phyloP scores from a whole-genome alignment of 2,888 invertebrate genomes.

The Drosophila ustulata region DNA sequence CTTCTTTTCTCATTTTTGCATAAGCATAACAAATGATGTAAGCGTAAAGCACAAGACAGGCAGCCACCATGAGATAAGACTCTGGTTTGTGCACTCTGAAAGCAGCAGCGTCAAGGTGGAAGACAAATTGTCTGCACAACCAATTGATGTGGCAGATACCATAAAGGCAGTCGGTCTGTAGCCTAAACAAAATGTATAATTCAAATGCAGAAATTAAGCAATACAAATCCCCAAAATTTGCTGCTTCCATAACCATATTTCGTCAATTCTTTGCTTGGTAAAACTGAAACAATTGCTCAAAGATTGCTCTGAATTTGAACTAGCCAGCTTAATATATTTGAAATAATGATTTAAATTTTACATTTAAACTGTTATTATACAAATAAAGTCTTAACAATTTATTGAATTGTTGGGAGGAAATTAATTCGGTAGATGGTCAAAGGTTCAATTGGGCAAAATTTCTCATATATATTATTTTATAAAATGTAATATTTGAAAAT shows the following conservation, averaged over 20 bases:
- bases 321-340: too few relatives aligned
- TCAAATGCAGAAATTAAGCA: background rate
- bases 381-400: too few relatives aligned
- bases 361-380: too few relatives aligned
- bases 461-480: too few relatives aligned
- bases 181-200: background rate
- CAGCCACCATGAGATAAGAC: constrained; percentile 40
- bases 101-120: constrained; percentile 27
- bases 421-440: too few relatives aligned
- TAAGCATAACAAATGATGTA: constrained; percentile 66
- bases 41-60: constrained; percentile 20
- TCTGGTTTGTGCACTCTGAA: constrained; percentile 9
- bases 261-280: too few relatives aligned
- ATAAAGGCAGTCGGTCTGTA: background rate
- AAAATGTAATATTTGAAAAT: too few relatives aligned
- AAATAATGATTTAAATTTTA: too few relatives aligned
- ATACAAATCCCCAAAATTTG: background rate
- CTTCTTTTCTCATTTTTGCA: constrained; percentile 35
- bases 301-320: too few relatives aligned
- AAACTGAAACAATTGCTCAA: background rate
- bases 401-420: too few relatives aligned
- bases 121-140: constrained; percentile 43
- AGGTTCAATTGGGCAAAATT: too few relatives aligned
- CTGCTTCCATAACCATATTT: background rate
- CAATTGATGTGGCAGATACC: constrained; percentile 36